phyloP scores from a whole-genome alignment of 2,888 invertebrate genomes.

The Griposia aprilina region DNA sequence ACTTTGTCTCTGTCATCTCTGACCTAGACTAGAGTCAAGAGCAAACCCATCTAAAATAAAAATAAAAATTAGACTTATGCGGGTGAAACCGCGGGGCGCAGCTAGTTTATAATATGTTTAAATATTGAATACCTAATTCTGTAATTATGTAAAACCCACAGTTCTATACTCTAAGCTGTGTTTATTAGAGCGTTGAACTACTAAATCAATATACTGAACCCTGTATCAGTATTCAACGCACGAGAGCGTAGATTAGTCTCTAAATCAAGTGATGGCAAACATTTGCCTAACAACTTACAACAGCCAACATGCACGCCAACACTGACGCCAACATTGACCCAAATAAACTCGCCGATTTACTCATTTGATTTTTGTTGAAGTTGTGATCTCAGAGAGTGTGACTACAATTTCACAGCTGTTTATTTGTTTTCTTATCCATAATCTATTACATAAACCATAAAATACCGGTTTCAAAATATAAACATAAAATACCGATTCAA shows the following conservation, averaged over 20 bases:
- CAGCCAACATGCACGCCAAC: conserved; percentile 7
- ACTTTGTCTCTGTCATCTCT: too few species aligned
- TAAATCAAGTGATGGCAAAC: conserved; percentile 43
- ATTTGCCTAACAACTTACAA: conserved; percentile 46
- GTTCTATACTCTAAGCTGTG: background rate
- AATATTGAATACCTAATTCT: too few species aligned
- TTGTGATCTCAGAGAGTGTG: background rate
- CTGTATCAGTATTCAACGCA: conserved; percentile 47
- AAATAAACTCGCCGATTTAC: background rate
- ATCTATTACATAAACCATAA: background rate
- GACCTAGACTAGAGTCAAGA: too few species aligned
- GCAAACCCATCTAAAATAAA: too few species aligned
- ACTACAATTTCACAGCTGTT: background rate
- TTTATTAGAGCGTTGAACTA: conserved; percentile 22
- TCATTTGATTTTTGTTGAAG: conserved; percentile 1
- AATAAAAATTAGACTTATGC: too few species aligned
- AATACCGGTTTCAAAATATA: background rate
- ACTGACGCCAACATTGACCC: too few species aligned
- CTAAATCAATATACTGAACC: conserved; percentile 30
- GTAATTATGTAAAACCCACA: background rate
- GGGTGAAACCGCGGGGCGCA: too few species aligned
- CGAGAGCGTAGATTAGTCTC: conserved; percentile 30
- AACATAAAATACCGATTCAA: too few species aligned
- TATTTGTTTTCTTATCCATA: background rate
- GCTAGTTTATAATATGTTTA: too few species aligned